Base-by-base conservation (phyloP, 1,140 invertebrate genomes). In the Gonatopus flavifemur region DNA sequence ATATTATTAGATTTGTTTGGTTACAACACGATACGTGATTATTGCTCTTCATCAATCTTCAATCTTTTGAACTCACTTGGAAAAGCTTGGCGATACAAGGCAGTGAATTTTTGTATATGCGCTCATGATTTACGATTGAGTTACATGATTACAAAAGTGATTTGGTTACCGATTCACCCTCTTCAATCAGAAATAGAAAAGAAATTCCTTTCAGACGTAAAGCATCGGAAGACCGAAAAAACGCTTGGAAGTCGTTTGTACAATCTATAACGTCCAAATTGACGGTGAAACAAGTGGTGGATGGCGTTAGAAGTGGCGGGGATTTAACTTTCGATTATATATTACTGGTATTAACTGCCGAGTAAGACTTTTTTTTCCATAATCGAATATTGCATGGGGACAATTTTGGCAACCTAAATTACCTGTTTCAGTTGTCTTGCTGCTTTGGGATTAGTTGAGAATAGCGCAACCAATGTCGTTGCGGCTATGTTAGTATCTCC, bases 401-500 rank as follows among this genome's bases (percentile, higher is more conserved):
- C n/a, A n/a, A n/a, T n/a, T n/a, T n/a, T n/a, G n/a, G n/a, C n/a
- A 25, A 24, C 28, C 21, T 55, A 46, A 46, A 42, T 56, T n/a
- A n/a, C n/a, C 32, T 57, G 57, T 57, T 63, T 33, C 15, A 77
- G 75, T 60, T 79, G 72, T 54, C 56, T 87, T n/a, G 84, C 85
- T 21, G 82, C 85, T 6, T 79, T 92, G 42, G 90, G 90, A 10
- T 74, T 94, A 24, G 80, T 90, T 3, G 90, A 94, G 68, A 87
- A 90, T 66, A 91, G 85, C 51, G 85, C 89, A 2, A 88, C 91
- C 1, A 86, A 90, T 63, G 84, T 93, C 42, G 89, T 92, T 19
- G 90, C 91, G 13, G 89, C 88, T 35, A 94, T 94, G 91, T 75
- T 94, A 51, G 88, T 93, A 2, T 93, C 90, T 1, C 91, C 91